Evolutionary conservation across 1,140 invertebrate genomes (phyloP).

Genomic region (Caenorhabditis remanei): DNA sequence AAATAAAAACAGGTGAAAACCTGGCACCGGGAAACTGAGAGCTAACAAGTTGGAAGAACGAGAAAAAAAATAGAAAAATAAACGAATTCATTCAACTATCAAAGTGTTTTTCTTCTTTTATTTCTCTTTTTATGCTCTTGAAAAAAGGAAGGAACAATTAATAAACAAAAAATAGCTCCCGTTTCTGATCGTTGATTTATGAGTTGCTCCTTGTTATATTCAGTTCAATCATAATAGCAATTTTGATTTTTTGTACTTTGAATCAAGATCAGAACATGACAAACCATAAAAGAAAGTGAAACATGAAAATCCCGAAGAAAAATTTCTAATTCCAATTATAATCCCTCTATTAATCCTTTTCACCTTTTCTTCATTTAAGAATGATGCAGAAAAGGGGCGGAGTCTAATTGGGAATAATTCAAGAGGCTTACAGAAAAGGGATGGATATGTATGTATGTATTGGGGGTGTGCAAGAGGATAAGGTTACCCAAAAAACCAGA

Average conservation of each 20-base stretch:
- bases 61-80: too few species aligned
- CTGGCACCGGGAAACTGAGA: too few species aligned
- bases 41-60: too few species aligned
- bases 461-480: too few species aligned
- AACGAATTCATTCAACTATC: too few species aligned
- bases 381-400: not conserved
- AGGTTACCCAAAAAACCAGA: too few species aligned
- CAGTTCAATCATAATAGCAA: too few species aligned
- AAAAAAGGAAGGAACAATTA: not conserved
- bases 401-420: too few species aligned
- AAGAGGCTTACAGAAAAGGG: too few species aligned
- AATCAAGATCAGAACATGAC: not conserved
- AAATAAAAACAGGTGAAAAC: too few species aligned
- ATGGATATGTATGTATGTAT: too few species aligned
- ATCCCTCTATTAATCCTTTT: not conserved
- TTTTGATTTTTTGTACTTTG: not conserved
- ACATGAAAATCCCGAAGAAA: not conserved
- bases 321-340: slow-evolving; percentile 13
- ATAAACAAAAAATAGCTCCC: not conserved
- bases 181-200: not conserved
- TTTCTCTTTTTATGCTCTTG: not conserved
- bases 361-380: not conserved
- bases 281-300: not conserved
- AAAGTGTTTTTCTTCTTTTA: not conserved
- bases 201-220: too few species aligned